Percentiles rank a stretch among this genome's conserved stretches.
Conservation (phyloP, 2,888 invertebrate species). For the Eudiplozoon nipponicum region DNA sequence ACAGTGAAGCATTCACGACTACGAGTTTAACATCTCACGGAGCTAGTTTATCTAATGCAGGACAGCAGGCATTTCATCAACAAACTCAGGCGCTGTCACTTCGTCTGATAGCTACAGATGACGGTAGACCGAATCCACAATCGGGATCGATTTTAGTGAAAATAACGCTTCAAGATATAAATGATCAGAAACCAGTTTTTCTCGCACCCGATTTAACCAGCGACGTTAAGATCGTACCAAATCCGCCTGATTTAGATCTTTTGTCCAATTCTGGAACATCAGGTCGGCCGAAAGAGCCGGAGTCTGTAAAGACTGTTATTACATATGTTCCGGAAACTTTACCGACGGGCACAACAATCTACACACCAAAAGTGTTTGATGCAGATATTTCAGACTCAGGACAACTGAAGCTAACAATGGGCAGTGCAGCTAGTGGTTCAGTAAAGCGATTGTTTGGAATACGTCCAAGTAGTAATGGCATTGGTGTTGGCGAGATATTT, state of each 20-base stretch:
- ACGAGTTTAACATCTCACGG: no score
- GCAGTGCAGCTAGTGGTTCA: conserved; percentile 1
- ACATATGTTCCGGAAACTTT: conserved; percentile 8
- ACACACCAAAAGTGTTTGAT: conserved; percentile 9
- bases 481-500: conserved; percentile 9
- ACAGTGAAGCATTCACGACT: no score
- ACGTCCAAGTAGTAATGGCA: background rate
- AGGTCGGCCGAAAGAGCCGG: no score
- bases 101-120: conserved; percentile 8
- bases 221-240: no score
- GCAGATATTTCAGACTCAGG: conserved; percentile 8
- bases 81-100: background rate
- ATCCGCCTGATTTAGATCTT: no score
- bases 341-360: conserved; percentile 8
- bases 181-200: conserved; percentile 13
- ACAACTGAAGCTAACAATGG: conserved; percentile 5
- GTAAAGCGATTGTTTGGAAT: conserved; percentile 6
- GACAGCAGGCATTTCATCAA: conserved; percentile 8
- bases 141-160: conserved; percentile 7
- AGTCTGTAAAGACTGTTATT: background rate
- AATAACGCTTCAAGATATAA: conserved; percentile 12
- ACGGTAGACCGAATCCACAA: conserved; percentile 6
- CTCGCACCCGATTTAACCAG: background rate
- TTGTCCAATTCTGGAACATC: no score
- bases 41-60: no score